phyloP scores from a whole-genome alignment of 2,888 invertebrate genomes.

The Tillus elongatus region DNA sequence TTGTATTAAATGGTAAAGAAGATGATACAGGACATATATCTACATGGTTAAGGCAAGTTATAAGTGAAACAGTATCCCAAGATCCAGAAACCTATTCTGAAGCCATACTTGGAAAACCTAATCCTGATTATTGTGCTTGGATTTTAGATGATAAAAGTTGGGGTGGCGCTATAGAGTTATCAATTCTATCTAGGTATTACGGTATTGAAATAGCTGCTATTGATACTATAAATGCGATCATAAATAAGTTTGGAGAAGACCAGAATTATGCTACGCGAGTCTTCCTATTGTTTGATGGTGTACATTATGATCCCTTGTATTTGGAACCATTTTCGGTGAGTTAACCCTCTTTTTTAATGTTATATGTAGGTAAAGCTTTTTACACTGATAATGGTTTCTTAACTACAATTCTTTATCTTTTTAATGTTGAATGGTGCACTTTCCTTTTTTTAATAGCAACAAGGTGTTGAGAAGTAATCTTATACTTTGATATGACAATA shows the following conservation, averaged over 20 bases:
- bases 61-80: slow-evolving; percentile 71
- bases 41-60: slow-evolving; percentile 72
- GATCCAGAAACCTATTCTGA: slow-evolving; percentile 73
- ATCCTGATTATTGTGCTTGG: slow-evolving; percentile 82
- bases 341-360: too few relatives aligned
- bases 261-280: slow-evolving; percentile 74
- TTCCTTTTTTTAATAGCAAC: too few relatives aligned
- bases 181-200: slow-evolving; percentile 78
- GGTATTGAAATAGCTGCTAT: slow-evolving; percentile 89
- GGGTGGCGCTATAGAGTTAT: slow-evolving; percentile 94
- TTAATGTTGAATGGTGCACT: too few relatives aligned
- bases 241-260: slow-evolving; percentile 91
- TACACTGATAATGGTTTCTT: too few relatives aligned
- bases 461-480: too few relatives aligned
- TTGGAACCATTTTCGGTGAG: slow-evolving; percentile 72
- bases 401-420: too few relatives aligned
- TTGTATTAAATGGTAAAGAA: slow-evolving; percentile 65
- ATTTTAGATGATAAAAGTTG: slow-evolving; percentile 81
- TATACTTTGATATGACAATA: too few relatives aligned
- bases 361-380: too few relatives aligned
- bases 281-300: slow-evolving; percentile 87
- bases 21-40: slow-evolving; percentile 67
- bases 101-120: slow-evolving; percentile 74
- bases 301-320: slow-evolving; percentile 91
- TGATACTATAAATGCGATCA: slow-evolving; percentile 80